Percentiles rank a stretch among this genome's conserved stretches.
phyloP scores from a whole-genome alignment of 2,888 invertebrate genomes.

The Calliopum simillimum region DNA sequence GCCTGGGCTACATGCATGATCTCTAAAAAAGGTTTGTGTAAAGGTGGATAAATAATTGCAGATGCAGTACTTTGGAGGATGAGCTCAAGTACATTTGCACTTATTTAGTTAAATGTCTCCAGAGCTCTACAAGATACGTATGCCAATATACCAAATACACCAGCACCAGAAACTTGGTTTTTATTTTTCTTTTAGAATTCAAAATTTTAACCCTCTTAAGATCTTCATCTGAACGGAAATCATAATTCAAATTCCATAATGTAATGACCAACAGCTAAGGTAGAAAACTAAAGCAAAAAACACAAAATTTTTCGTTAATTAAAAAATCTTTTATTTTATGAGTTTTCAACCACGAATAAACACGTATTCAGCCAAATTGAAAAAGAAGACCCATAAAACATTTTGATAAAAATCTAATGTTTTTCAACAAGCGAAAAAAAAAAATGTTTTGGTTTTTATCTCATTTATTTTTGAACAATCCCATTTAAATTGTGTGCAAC shows the following conservation, averaged over 20 bases:
- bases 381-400: conserved; percentile 50
- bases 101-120: too few species aligned
- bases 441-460: conserved; percentile 42
- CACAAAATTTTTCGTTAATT: conserved; percentile 13
- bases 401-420: conserved; percentile 46
- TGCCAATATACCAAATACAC: too few species aligned
- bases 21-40: too few species aligned
- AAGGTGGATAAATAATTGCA: too few species aligned
- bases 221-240: conserved; percentile 19
- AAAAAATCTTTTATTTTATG: conserved; percentile 20
- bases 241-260: conserved; percentile 24
- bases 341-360: conserved; percentile 8
- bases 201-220: not conserved
- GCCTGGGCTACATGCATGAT: too few species aligned
- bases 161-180: too few species aligned
- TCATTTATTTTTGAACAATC: not conserved
- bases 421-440: conserved; percentile 47
- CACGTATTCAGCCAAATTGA: conserved; percentile 48
- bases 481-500: not conserved
- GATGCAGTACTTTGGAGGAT: too few species aligned
- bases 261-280: not conserved
- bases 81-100: too few species aligned
- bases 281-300: too few species aligned
- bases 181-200: not conserved
- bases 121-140: too few species aligned